Evolutionary conservation across 1,140 invertebrate genomes (phyloP), one percentile per base, ranked within the genome.

Genomic region (Sarcophaga peregrina): DNA sequence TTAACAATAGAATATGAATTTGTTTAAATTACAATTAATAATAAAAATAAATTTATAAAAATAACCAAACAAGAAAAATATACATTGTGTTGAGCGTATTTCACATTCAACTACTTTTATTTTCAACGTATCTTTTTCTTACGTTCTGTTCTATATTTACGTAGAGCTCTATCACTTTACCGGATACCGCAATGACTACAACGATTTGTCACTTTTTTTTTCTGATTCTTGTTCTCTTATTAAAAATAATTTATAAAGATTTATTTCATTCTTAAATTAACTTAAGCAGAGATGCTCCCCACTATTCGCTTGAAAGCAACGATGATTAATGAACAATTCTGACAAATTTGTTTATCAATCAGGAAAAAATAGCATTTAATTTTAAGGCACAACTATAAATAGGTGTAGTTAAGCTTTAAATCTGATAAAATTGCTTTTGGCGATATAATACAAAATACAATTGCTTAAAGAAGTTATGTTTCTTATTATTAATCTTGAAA

Each of bases 1-100:
- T 68, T 68, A 68, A 68, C 62, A 68, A 68, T 68, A 68, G 62
- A 68, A 68, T 68, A 20, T 8, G 62, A 68, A 37, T 68, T 20
- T 68, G 62, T n/a, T 20, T 68, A 25, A 68, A 68, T 68, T 68
- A 68, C 62, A 68, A 68, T 68, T 37, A 37, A 37, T 37, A 37
- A 37, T 37, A 37, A 37, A 37, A 37, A 37, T 37, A 37, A 37
- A 37, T 37, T 37, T 37, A 37, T 37, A 37, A 2, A 37, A 37
- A 37, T 2, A 37, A 37, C 25, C 1, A 37, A 68, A 68, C 62
- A 68, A 25, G n/a, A 58, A 58, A 58, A 58, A 13, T 13, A n/a
- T 6, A 58, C 15, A 58, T 58, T 58, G 11, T n/a, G 54, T 13
- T 58, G 54, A 58, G 13, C 54, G 54, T 58, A n/a, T 58, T 58